Base-by-base conservation (phyloP, 64 coral and sea anemone genomes). In the Stichodactyla mertensii region DNA sequence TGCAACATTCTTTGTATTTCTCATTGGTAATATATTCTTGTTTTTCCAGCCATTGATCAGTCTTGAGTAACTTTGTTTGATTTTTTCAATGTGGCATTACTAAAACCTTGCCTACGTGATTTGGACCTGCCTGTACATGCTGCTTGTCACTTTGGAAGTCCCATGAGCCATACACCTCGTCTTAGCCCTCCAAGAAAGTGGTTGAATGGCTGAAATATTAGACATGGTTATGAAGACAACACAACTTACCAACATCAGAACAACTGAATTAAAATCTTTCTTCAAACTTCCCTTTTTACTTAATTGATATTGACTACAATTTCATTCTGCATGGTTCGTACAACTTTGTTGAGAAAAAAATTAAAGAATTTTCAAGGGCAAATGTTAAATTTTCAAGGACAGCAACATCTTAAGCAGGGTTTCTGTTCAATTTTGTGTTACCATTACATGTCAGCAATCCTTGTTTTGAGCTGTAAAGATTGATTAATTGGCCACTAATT, bases 181-280 rank as follows among this genome's bases (percentile, higher is more conserved):
- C 83, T 7, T 36, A 85, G 83, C 6, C 53, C 55, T 85, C 55
- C 83, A 85, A 55, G 56, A 36, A 58, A 64, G 55, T 58, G 31
- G 83, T 55, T 85, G 55, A 85, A 18, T 85, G 55, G 83, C 83
- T 85, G 83, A 85, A 85, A 85, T 81, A 85, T 85, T 64, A 85
- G 83, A 85, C 60, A 85, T 26, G 83, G 83, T 85, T 85, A 85
- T 85, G 83, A 64, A 85, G 56, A 85, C 51, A 64, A 85, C 55
- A 85, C 55, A 85, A 61, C 83, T 54, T 16, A 85, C 78, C 78
- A 81, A 81, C 36, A 81, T 74, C 69, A 74, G 69, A 74, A 74
- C 23, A 74, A 28, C 24, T 74, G 0, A 74, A 31, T 28, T 74
- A 4, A 27, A 74, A 74, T 27, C n/a, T 10, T 74, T 74, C 24